A percentile compares a stretch with the other conserved stretches of the same genome.
phyloP scores from a whole-genome alignment of 2,888 invertebrate genomes.

The Bedellia somnulentella region DNA sequence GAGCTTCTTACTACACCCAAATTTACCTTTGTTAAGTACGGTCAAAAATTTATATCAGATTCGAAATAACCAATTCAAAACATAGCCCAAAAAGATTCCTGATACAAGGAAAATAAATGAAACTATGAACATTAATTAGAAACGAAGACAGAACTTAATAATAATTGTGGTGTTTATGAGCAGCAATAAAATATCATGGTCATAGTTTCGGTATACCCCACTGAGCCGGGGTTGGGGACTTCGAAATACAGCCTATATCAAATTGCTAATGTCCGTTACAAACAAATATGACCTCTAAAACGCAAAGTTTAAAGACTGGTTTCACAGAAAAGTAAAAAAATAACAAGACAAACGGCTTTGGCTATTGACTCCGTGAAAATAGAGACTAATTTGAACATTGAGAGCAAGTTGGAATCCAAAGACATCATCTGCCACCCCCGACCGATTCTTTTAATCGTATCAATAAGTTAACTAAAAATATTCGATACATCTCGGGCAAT shows the following conservation, averaged over 20 bases:
- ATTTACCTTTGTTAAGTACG: no score
- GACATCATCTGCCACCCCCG: conserved; percentile 32
- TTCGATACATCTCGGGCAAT: conserved; percentile 23
- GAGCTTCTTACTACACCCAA: no score
- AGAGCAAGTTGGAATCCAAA: not conserved
- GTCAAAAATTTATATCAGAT: no score
- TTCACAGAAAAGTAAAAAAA: not conserved
- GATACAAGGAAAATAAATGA: no score
- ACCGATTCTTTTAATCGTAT: conserved; percentile 27
- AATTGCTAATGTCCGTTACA: not conserved
- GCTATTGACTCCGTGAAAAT: not conserved
- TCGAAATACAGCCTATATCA: not conserved
- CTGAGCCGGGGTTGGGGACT: conserved; percentile 32
- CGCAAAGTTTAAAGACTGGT: not conserved
- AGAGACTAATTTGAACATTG: not conserved
- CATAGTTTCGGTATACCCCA: no score
- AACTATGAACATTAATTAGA: no score
- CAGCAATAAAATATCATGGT: no score
- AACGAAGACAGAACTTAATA: no score
- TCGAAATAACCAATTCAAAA: no score
- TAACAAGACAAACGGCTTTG: not conserved
- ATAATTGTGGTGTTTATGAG: no score
- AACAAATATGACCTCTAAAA: not conserved
- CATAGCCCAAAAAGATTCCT: no score
- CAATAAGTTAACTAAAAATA: conserved; percentile 24